These are phyloP conservation scores for Erpornis zantholeuca DNA, from an alignment of 2,113 vertebrate species.

Conservation along the genomic window DNA sequence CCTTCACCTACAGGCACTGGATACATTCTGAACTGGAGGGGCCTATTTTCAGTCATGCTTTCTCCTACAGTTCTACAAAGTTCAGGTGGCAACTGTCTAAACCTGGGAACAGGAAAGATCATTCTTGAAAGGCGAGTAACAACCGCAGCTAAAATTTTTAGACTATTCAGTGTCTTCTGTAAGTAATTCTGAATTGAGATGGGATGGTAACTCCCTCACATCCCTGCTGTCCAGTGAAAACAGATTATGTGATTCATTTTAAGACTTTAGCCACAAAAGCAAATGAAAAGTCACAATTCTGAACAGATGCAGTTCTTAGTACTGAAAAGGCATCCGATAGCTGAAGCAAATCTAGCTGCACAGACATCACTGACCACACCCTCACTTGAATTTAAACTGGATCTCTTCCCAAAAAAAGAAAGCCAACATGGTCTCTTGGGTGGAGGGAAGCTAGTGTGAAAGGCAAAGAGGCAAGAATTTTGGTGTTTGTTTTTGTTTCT, in stretches of 20 bases:
- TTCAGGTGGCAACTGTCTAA: background rate
- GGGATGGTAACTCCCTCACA: background rate
- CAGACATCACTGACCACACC: slow-evolving; percentile 20
- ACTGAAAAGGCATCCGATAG: slow-evolving; percentile 21
- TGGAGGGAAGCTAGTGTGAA: slow-evolving; percentile 6
- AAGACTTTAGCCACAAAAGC: slow-evolving; percentile 35
- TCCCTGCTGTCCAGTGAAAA: background rate
- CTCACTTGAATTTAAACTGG: background rate
- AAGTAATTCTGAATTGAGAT: background rate
- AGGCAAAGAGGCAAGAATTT: slow-evolving; percentile 44
- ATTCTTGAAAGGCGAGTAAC: background rate
- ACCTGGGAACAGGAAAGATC: background rate
- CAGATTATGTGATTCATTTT: background rate
- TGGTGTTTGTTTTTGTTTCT: background rate
- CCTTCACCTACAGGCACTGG: slow-evolving; percentile 29
- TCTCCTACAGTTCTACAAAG: background rate
- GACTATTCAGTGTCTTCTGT: background rate
- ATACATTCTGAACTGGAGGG: background rate
- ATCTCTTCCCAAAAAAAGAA: slow-evolving; percentile 26
- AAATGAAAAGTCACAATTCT: background rate
- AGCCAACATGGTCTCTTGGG: background rate
- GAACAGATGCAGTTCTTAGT: background rate
- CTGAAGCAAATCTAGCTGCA: slow-evolving; percentile 41
- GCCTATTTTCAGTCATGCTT: background rate
- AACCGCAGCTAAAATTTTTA: background rate